Evolutionary conservation across 2,113 vertebrate species (phyloP).

Genomic region (Syngnathus scovelli): DNA sequence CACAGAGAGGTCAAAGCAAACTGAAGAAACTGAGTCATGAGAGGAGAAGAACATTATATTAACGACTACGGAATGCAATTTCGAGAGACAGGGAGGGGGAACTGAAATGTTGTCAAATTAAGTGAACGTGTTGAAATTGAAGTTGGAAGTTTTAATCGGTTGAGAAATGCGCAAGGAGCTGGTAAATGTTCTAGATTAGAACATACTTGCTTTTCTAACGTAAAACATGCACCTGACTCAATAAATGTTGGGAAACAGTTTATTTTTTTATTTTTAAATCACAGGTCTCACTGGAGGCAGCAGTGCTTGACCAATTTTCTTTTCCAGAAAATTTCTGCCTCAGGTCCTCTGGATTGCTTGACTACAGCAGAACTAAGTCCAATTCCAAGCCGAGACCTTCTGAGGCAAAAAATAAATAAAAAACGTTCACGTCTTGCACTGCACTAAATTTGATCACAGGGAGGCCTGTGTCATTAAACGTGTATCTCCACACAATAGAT

Average conservation of each 20-base stretch:
- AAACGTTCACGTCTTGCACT: constrained; percentile 24
- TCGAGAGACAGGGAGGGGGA: neutral
- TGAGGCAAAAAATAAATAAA: neutral
- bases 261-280: constrained; percentile 4
- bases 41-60: neutral
- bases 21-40: constrained; percentile 24
- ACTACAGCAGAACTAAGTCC: constrained; percentile 34
- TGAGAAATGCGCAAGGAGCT: too few species aligned
- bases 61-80: neutral
- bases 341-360: constrained; percentile 25
- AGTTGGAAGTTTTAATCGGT: too few species aligned
- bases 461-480: constrained; percentile 43
- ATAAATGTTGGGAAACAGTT: neutral
- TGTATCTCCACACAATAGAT: constrained; percentile 48
- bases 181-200: too few species aligned
- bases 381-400: constrained; percentile 20
- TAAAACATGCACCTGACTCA: neutral
- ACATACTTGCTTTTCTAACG: neutral
- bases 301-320: constrained; percentile 29
- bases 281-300: neutral
- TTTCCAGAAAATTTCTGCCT: constrained; percentile 39
- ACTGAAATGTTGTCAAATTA: neutral
- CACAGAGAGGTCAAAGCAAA: constrained; percentile 34
- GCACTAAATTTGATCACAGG: constrained; percentile 28
- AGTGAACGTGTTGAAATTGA: neutral